Base-by-base conservation (phyloP, 2,888 invertebrate genomes). In the Drosophila diplacantha region DNA sequence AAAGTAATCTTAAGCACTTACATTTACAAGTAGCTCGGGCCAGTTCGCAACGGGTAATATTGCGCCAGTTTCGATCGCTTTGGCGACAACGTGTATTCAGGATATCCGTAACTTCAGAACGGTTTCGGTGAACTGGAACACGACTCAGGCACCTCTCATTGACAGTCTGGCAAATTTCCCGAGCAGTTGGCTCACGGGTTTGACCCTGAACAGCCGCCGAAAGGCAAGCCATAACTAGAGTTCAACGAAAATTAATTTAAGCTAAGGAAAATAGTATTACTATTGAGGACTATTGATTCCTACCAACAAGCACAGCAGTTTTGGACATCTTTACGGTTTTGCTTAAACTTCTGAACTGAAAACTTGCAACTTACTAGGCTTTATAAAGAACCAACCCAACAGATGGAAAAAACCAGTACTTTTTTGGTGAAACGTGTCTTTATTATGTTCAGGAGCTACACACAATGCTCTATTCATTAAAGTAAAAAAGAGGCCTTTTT, bases 31-130 rank as follows among this genome's bases (percentile, higher is more conserved):
- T 39, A 4, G 62, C 75, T 0, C 53, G 22, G 11, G 65, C 37
- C 37, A 81, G 12, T 37, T 84, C 61, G 39, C 83, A 81, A 5
- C 68, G 72, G 5, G 69, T 39, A 0, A 84, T 24, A 38, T 64
- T 39, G 2, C 34, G 62, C 84, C 84, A 84, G 3, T 7, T 26
- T 2, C 24, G n/a, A n/a, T 20, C 5, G 1, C 3, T 0, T 0
- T 3, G 22, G 0, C 75, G 62, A 9, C 83, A 84, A 7, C 39
- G 24, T 3, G 3, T 8, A 35, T 81, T 84, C 2, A 73, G 20
- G 3, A 24, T 7, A 20, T 31, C 53, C 1, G 61, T 63, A 3
- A 71, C 32, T 29, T 63, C 74, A 31, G 76, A 43, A 14, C 16
- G 9, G n/a, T 31, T 24, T 41, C 77, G 74, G 12, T 50, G 1